phyloP scores from a whole-genome alignment of 2,888 invertebrate genomes.

The Synanthedon vespiformis region DNA sequence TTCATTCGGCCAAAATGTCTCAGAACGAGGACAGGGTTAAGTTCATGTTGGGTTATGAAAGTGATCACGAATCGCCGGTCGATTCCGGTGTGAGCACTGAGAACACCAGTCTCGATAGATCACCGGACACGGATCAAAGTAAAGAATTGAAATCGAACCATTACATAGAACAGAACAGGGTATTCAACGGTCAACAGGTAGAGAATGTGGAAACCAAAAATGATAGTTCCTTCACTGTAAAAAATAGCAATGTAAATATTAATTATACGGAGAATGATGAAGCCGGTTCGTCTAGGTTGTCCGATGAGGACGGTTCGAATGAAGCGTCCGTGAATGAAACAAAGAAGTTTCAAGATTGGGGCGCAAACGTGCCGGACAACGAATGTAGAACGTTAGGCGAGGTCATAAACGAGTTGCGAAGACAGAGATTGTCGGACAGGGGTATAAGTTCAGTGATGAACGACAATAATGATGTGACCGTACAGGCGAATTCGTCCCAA shows the following conservation, averaged over 20 bases:
- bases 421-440: conserved; percentile 34
- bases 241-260: conserved; percentile 38
- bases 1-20: conserved; percentile 44
- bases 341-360: conserved; percentile 33
- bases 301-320: conserved; percentile 5
- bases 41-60: conserved; percentile 62
- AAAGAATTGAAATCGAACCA: conserved; percentile 37
- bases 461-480: conserved; percentile 15
- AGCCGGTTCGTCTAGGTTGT: conserved; percentile 37
- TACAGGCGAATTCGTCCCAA: conserved; percentile 24
- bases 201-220: conserved; percentile 21
- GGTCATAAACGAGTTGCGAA: conserved; percentile 42
- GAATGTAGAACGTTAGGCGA: conserved; percentile 46
- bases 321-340: conserved; percentile 4
- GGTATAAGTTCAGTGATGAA: conserved; percentile 25
- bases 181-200: conserved; percentile 38
- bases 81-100: conserved; percentile 82
- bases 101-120: conserved; percentile 76
- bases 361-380: conserved; percentile 25
- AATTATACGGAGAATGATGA: conserved; percentile 48
- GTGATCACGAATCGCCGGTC: conserved; percentile 56
- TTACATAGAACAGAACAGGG: conserved; percentile 58
- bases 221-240: conserved; percentile 45
- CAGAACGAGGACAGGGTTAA: conserved; percentile 44
- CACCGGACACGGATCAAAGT: conserved; percentile 69